These are phyloP conservation scores for Onychostoma macrolepis DNA, from an alignment of 2,113 vertebrate genomes.

Conservation along the genomic window DNA sequence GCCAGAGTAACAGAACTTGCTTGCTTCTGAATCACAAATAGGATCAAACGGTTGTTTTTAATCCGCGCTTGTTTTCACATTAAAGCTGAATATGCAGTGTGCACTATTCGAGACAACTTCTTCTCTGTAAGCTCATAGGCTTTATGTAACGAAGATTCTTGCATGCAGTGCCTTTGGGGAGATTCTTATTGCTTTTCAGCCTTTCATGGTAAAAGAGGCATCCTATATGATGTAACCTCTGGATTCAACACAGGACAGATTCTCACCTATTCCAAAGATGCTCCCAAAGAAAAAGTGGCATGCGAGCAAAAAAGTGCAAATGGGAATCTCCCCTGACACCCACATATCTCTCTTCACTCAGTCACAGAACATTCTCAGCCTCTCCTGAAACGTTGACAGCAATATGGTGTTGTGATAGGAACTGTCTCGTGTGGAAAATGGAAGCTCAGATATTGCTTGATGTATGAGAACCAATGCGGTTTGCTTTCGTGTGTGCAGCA, in stretches of 20 bases:
- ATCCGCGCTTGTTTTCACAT: background rate
- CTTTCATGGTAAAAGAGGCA: background rate
- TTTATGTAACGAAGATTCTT: background rate
- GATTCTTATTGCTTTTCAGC: background rate
- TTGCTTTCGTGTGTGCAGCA: background rate
- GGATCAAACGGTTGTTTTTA: background rate
- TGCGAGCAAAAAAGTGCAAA: background rate
- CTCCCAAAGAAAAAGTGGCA: slow-evolving; percentile 12
- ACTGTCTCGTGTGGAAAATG: background rate
- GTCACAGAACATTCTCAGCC: background rate
- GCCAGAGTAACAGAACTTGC: background rate
- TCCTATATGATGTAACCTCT: slow-evolving; percentile 16
- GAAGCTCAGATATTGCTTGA: background rate
- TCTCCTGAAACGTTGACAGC: background rate
- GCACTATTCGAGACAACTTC: background rate
- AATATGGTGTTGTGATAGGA: background rate
- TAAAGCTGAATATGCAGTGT: background rate
- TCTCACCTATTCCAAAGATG: background rate
- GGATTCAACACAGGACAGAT: background rate
- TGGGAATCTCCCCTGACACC: slow-evolving; percentile 4
- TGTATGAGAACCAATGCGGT: background rate
- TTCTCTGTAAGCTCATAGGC: background rate
- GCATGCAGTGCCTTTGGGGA: background rate
- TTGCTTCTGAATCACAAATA: background rate
- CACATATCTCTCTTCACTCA: background rate